A percentile compares a stretch with the other conserved stretches of the same genome.
Evolutionary conservation across 1,140 invertebrate species (phyloP).

Genomic region (Calliopsis andreniformis): DNA sequence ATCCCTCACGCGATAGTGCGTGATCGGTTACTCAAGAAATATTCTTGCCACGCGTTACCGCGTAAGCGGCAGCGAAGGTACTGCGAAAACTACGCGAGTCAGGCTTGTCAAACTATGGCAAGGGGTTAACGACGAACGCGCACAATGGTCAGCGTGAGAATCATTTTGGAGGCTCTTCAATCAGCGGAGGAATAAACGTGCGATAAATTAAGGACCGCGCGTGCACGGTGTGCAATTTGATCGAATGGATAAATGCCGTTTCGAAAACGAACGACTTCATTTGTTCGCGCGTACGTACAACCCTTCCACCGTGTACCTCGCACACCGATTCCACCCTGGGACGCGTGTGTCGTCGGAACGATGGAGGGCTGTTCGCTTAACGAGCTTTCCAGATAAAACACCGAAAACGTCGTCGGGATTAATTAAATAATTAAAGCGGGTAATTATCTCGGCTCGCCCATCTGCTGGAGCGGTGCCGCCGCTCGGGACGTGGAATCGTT

Average conservation of each 20-base stretch:
- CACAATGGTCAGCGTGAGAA: conserved; percentile 34
- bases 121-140: too few relatives aligned
- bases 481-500: conserved; percentile 19
- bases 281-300: conserved; percentile 39
- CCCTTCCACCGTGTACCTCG: neutral
- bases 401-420: conserved; percentile 75
- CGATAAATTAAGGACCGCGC: conserved; percentile 38
- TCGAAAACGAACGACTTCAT: conserved; percentile 50
- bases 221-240: conserved; percentile 44
- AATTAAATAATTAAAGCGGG: conserved; percentile 79
- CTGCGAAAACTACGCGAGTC: too few relatives aligned
- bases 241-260: conserved; percentile 52
- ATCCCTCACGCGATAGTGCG: too few relatives aligned
- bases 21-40: too few relatives aligned
- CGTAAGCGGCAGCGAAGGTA: too few relatives aligned
- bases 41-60: too few relatives aligned
- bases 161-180: conserved; percentile 45
- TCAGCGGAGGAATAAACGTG: conserved; percentile 46
- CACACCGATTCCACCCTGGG: neutral
- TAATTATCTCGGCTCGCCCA: conserved; percentile 71
- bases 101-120: too few relatives aligned
- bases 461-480: conserved; percentile 26
- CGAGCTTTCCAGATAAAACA: conserved; percentile 78
- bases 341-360: neutral
- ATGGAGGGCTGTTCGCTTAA: conserved; percentile 60